These are phyloP conservation scores for Athalia rosae DNA, from an alignment of 2,888 invertebrate species.

Conservation along the genomic window DNA sequence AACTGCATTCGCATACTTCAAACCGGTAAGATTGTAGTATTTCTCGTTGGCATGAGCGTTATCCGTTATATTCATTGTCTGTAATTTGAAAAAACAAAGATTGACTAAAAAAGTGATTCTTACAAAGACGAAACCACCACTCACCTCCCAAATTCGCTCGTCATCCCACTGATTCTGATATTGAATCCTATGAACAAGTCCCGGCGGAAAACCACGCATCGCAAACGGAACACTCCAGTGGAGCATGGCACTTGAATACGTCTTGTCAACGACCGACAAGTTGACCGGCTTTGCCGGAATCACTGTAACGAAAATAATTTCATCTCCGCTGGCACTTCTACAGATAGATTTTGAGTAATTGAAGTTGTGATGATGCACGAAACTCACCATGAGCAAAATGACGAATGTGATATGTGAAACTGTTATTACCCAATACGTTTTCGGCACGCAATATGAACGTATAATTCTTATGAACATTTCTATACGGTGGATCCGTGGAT, in stretches of 20 bases:
- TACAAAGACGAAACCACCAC: conserved; percentile 50
- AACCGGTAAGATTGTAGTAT: conserved; percentile 74
- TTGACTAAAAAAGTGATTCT: conserved; percentile 49
- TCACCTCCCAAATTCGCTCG: conserved; percentile 73
- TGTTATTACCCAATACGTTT: conserved; percentile 79
- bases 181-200: conserved; percentile 74
- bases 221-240: conserved; percentile 74
- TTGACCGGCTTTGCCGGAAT: conserved; percentile 75
- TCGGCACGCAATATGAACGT: conserved; percentile 78
- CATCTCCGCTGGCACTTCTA: neutral
- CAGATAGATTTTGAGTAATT: neutral
- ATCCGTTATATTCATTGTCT: conserved; percentile 69
- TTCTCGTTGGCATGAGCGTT: conserved; percentile 70
- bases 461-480: conserved; percentile 75
- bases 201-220: conserved; percentile 75
- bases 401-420: conserved; percentile 76
- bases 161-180: conserved; percentile 75
- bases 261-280: conserved; percentile 72
- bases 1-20: conserved; percentile 80
- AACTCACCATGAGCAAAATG: conserved; percentile 76
- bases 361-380: neutral
- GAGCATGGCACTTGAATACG: conserved; percentile 74
- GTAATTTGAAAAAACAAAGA: conserved; percentile 38
- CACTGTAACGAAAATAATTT: conserved; percentile 66
- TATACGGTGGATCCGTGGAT: conserved; percentile 75